phyloP scores from a whole-genome alignment of 2,113 vertebrate species.

The Lethenteron reissneri region DNA sequence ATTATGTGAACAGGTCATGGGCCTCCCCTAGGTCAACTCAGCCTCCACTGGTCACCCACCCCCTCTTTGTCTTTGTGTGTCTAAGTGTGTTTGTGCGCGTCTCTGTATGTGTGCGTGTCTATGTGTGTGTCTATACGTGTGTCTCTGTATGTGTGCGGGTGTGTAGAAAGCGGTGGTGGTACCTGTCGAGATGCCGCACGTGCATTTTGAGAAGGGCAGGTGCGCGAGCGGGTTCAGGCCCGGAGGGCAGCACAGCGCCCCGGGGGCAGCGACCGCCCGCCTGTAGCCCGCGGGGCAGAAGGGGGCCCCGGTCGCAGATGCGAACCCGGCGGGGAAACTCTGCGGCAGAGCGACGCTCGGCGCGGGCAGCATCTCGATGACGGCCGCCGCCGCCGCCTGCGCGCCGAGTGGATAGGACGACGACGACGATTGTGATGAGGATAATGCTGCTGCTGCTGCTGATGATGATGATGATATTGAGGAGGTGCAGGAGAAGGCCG shows the following conservation, averaged over 20 bases:
- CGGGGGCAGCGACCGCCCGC: not conserved
- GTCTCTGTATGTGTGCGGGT: not conserved
- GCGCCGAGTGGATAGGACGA: too few species aligned
- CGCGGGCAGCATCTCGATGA: not conserved
- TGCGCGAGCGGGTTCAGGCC: constrained; percentile 2
- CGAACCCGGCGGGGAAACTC: not conserved
- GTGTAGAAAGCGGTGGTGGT: not conserved
- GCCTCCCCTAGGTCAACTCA: too few species aligned
- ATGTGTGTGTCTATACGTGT: not conserved
- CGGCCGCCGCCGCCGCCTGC: too few species aligned
- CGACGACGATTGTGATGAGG: too few species aligned
- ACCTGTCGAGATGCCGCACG: constrained; percentile 1
- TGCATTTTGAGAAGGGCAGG: not conserved
- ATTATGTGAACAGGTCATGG: too few species aligned
- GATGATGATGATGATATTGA: too few species aligned
- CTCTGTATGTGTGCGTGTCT: not conserved
- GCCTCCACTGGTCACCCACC: too few species aligned
- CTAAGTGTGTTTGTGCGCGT: not conserved
- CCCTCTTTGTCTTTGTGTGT: not conserved
- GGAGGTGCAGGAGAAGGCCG: not conserved
- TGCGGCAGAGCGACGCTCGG: not conserved
- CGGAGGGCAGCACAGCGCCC: not conserved
- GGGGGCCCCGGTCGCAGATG: not conserved
- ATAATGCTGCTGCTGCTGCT: too few species aligned
- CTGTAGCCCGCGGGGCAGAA: not conserved